phyloP scores from a whole-genome alignment of 2,113 vertebrate genomes.

The Cacatua alba region DNA sequence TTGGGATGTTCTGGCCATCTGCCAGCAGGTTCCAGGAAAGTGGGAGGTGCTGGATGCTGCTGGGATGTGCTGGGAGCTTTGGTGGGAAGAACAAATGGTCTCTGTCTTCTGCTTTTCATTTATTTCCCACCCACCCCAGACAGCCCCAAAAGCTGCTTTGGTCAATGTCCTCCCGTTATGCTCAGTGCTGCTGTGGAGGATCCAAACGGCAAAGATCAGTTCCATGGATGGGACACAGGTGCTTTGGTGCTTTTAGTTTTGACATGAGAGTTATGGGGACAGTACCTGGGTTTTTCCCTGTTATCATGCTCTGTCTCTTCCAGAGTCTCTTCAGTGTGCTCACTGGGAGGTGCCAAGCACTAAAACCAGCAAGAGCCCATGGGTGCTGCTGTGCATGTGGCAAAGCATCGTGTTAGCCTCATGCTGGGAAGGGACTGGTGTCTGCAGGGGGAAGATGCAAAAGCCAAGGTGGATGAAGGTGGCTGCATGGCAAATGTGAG shows the following conservation, averaged over 20 bases:
- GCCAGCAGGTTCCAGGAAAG: background rate
- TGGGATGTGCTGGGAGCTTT: background rate
- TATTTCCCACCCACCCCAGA: background rate
- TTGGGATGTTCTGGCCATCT: background rate
- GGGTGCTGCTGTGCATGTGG: background rate
- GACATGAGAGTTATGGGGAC: background rate
- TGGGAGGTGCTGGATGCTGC: background rate
- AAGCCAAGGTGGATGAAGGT: background rate
- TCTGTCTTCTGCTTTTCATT: background rate
- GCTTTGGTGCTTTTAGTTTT: background rate
- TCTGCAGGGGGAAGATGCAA: background rate
- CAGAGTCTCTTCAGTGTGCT: background rate
- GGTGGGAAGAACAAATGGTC: background rate
- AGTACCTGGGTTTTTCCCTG: background rate
- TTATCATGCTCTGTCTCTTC: background rate
- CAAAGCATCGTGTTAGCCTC: background rate
- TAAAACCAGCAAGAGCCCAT: background rate
- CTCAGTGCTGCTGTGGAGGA: background rate
- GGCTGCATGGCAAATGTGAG: background rate
- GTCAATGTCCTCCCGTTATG: background rate
- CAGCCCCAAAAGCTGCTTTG: background rate
- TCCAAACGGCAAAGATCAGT: background rate
- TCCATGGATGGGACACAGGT: accelerated
- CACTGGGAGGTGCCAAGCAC: background rate
- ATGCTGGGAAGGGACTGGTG: too few relatives aligned